Evolutionary conservation across 1,140 invertebrate genomes (phyloP), one percentile per base, ranked within the genome.

Genomic region (Drosophila melanica): DNA sequence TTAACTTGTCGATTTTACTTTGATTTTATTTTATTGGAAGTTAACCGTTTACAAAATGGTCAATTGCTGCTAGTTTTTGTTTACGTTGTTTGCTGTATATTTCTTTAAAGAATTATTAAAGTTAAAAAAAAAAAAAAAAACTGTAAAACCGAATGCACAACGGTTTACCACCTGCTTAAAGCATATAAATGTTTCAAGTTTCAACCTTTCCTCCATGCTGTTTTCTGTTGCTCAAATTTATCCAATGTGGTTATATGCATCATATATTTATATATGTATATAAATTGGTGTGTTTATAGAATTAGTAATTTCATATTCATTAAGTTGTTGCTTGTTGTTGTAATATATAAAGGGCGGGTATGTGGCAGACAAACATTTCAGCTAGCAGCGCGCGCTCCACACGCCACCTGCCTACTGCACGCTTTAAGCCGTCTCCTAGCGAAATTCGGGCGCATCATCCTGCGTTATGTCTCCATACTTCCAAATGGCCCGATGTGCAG

Each of bases 391-490:
- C 69, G 64, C 77, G 65, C 78, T 57, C 66, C 71, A 55, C 54
- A 79, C 80, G 81, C 80, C 67, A 54, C 80, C 68, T 62, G 72
- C 80, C 80, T 82, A 82, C 80, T 82, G 75, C 75, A 79, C 42
- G 71, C 74, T 78, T 51, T 41, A 30, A 42, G 44, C 58, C 76
- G 44, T 53, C 42, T 86, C 64, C 69, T 91, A 91, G 84, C 90
- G 90, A 77, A 91, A 91, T 48, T 91, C 90, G 42, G 90, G 90
- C 84, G 90, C 79, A 93, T 99, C 98, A 85, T 99, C 98, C 77
- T 97, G 98, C 60, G 96, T 97, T 90, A 99, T 97, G 91, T 99
- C 98, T 14, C 98, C 98, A 92, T 99, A 99, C 80, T 96, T 95
- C 98, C 98, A 99, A 72, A 99, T 96, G 90, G 96, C 97, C 62